Conservation (phyloP, 2,113 vertebrate genomes). For the Polypterus senegalus region DNA sequence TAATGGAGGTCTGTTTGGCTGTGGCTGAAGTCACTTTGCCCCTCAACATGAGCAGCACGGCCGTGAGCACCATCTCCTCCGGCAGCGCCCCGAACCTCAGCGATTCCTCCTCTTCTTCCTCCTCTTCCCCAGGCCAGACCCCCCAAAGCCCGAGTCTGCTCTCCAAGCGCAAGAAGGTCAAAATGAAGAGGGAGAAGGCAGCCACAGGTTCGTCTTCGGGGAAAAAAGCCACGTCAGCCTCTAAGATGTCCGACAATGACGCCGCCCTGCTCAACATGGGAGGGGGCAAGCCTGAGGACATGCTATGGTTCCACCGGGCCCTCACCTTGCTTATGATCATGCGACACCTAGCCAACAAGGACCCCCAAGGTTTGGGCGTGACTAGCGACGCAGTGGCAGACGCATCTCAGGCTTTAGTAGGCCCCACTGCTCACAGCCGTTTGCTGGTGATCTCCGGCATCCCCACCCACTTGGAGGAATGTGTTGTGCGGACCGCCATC, state of each 20-base stretch:
- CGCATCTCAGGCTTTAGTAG: slow-evolving; percentile 84
- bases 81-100: slow-evolving; percentile 76
- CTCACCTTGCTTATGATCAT: slow-evolving; percentile 91
- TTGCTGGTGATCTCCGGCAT: slow-evolving; percentile 89
- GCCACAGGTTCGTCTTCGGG: slow-evolving; percentile 49
- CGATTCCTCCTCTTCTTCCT: slow-evolving; percentile 87
- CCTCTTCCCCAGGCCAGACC: slow-evolving; percentile 88
- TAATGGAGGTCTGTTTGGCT: slow-evolving; percentile 90
- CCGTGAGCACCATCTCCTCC: slow-evolving; percentile 68
- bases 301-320: slow-evolving; percentile 94
- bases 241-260: slow-evolving; percentile 56
- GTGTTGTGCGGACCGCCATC: slow-evolving; percentile 72
- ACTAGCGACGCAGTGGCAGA: slow-evolving; percentile 84
- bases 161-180: slow-evolving; percentile 94
- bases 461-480: slow-evolving; percentile 86
- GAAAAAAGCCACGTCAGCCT: slow-evolving; percentile 54
- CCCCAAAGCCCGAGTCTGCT: slow-evolving; percentile 90
- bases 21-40: slow-evolving; percentile 90
- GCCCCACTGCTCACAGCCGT: slow-evolving; percentile 80
- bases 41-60: slow-evolving; percentile 68
- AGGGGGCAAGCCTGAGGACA: slow-evolving; percentile 89
- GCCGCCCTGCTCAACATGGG: slow-evolving; percentile 69
- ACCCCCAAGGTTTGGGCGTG: slow-evolving; percentile 81
- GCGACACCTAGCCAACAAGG: slow-evolving; percentile 78
- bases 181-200: slow-evolving; percentile 90